These are phyloP conservation scores for Peromyscus nudipes DNA, from an alignment of 2,797 vertebrate species.

Conservation along the genomic window DNA sequence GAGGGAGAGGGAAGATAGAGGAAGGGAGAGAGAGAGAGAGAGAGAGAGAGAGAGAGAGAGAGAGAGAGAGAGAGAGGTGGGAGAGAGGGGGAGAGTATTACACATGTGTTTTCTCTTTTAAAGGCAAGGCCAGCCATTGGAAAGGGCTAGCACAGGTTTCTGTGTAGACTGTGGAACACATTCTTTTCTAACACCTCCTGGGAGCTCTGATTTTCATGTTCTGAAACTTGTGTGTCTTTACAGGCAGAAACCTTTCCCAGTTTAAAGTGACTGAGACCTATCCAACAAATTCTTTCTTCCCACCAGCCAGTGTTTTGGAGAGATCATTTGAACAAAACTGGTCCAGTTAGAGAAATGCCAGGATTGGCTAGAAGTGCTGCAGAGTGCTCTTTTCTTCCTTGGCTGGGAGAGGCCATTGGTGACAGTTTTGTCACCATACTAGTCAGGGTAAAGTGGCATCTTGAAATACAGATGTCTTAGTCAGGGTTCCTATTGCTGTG, in stretches of 20 bases:
- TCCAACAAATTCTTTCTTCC: neutral
- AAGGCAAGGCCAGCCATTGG: neutral
- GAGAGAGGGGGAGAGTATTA: neutral
- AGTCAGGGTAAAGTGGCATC: neutral
- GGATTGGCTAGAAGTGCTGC: neutral
- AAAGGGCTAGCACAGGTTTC: neutral
- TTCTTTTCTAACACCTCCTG: neutral
- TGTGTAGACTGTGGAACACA: neutral
- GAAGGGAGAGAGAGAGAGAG: too few relatives aligned
- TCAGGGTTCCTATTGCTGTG: too few relatives aligned
- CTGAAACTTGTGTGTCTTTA: neutral
- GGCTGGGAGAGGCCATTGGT: neutral
- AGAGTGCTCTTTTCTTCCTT: neutral
- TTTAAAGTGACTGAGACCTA: neutral
- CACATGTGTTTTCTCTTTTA: neutral
- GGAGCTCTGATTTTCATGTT: conserved; percentile 9
- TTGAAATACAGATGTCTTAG: neutral
- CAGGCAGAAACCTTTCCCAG: neutral
- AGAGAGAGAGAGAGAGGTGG: too few relatives aligned
- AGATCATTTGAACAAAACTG: neutral
- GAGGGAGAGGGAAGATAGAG: too few relatives aligned
- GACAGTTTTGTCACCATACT: neutral
- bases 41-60: too few relatives aligned
- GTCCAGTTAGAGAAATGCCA: neutral
- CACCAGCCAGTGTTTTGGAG: neutral